A percentile compares a stretch with the other conserved stretches of the same genome.
These are phyloP conservation scores for Phthorimaea operculella DNA, from an alignment of 1,140 invertebrate genomes.

Conservation along the genomic window DNA sequence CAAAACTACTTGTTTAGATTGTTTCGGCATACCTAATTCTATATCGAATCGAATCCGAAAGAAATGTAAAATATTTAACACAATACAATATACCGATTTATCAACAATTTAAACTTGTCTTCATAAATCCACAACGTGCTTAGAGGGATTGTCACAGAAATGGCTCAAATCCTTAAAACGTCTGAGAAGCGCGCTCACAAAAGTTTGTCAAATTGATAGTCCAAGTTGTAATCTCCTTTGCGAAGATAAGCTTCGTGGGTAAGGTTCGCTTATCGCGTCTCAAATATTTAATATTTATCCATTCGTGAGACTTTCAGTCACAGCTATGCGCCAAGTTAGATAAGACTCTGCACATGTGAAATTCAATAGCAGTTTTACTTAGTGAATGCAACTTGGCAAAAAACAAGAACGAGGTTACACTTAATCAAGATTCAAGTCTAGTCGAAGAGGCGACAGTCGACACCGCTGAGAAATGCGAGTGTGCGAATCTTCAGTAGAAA, in stretches of 20 bases:
- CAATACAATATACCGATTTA: not conserved
- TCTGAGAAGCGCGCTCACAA: conserved; percentile 20
- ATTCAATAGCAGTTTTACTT: not conserved
- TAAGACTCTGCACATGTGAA: conserved; percentile 13
- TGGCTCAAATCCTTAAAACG: not conserved
- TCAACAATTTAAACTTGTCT: no score
- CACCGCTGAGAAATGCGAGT: not conserved
- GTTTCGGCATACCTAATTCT: no score
- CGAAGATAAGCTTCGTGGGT: conserved; percentile 41
- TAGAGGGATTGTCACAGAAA: not conserved
- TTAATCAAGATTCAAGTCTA: conserved; percentile 5
- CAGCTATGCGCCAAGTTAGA: conserved; percentile 9
- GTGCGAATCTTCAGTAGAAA: not conserved
- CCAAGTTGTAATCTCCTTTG: conserved; percentile 46
- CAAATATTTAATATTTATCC: conserved; percentile 38
- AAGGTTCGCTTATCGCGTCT: conserved; percentile 32
- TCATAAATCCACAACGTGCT: no score
- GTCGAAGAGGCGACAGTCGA: not conserved
- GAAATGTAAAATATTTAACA: no score
- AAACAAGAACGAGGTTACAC: conserved; percentile 3
- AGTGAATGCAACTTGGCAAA: conserved; percentile 3
- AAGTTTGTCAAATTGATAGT: conserved; percentile 34
- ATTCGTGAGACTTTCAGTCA: conserved; percentile 18
- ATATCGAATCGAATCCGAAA: no score
- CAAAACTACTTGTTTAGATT: no score